Evolutionary conservation across 2,888 invertebrate species (phyloP), one percentile per base, ranked within the genome.

Genomic region (Ligdia adustata): DNA sequence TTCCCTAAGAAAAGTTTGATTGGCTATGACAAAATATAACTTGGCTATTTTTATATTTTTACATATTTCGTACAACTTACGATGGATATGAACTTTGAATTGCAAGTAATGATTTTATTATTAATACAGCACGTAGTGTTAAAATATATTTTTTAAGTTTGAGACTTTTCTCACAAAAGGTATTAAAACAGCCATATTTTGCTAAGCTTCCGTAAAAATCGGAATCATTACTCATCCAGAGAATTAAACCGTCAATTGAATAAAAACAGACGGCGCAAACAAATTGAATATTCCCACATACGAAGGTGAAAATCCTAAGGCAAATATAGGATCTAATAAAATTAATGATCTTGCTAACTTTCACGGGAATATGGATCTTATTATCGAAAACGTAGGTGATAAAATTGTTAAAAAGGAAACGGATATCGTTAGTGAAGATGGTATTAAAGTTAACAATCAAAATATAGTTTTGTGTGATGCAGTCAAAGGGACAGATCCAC

Each of bases 281-380:
- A 87, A 90, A 90, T 90, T 88, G 82, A 76, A 79, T 82, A 84
- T 86, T 85, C 88, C 88, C 89, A 86, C 88, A 88, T 79, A 69
- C 71, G 77, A 79, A 88, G 85, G 90, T 87, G 90, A 89, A 89
- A 89, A 90, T 88, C 82, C 79, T 74, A 81, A 78, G 75, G 79
- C 76, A 89, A 90, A 89, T 80, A 88, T 63, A 58, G 80, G 80
- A 82, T 82, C 77, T 73, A 65, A 64, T 59, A 72, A 83, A 73
- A 86, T 79, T 78, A 86, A 88, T 86, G 82, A 86, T 80, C 57
- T 55, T 56, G 34, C 33, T 47, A 26, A 24, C 42, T 1, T 28
- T 27, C 43, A 58, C 42, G 52, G 60, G 7, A 76, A 70, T 64
- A 45, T 58, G 50, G 40, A 57, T 62, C 59, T 62, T 79, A 71